Base-by-base conservation (phyloP, 2,888 invertebrate species). In the Eudasyphora cyanicolor region DNA sequence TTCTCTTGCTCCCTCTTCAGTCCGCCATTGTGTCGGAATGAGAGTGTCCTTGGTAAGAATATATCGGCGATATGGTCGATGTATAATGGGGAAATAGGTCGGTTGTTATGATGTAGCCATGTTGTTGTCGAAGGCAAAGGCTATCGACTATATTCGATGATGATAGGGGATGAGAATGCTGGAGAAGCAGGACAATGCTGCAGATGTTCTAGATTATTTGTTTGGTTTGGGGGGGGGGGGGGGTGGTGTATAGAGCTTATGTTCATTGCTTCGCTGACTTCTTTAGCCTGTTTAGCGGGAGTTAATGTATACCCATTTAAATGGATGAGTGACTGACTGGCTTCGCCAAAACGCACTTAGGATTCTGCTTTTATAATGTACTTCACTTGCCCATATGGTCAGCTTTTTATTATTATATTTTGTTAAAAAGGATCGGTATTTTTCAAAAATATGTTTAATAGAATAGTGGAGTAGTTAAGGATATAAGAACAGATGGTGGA, bases 11-110 rank as follows among this genome's bases (percentile, higher is more conserved):
- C 49, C 17, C 49, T 49, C 49, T n/a, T 49, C 19, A n/a, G 19
- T 49, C 7, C 19, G 10, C n/a, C n/a, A n/a, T n/a, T n/a, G n/a
- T n/a, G n/a, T n/a, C n/a, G n/a, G n/a, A n/a, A n/a, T n/a, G n/a
- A n/a, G 21, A 8, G 51, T 75, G 70, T 75, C 71, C 82, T 76
- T 78, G 70, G 64, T 32, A 35, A 77, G 77, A 82, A 82, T 45
- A n/a, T 12, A 45, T 14, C n/a, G n/a, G n/a, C n/a, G 12, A 12
- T 38, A 38, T 14, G 38, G 2, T 38, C 38, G 38, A 8, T 3
- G 38, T 8, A 38, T 38, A 38, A 3, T 8, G 6, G 14, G 38
- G 3, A 38, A n/a, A n/a, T n/a, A n/a, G n/a, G n/a, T n/a, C n/a
- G n/a, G n/a, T n/a, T n/a, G n/a, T n/a, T n/a, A n/a, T 8, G 38